These are phyloP conservation scores for Sapajus apella DNA, from an alignment of 2,113 vertebrate genomes.

Conservation along the genomic window DNA sequence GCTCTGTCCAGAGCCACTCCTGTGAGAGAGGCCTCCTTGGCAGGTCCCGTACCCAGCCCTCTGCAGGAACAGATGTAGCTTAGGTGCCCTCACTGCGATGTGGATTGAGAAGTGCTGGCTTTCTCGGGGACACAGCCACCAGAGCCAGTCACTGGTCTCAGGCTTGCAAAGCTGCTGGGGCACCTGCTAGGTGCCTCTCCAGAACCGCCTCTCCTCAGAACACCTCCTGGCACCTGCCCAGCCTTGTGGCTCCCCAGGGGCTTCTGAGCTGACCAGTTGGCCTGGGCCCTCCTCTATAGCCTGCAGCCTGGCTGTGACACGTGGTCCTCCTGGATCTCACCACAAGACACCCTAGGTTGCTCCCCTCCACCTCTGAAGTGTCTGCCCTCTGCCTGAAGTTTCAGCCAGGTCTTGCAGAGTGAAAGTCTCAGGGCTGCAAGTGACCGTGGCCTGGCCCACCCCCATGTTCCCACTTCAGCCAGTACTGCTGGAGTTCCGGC, in stretches of 20 bases:
- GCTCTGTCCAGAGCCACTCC: too few relatives aligned
- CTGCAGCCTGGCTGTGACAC: too few relatives aligned
- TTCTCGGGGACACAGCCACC: neutral
- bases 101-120: neutral
- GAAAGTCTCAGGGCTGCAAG: neutral
- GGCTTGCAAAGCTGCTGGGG: neutral
- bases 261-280: accelerated
- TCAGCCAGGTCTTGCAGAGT: neutral
- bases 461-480: neutral
- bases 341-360: neutral
- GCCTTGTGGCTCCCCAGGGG: neutral
- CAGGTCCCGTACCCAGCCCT: neutral
- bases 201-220: neutral
- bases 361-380: neutral
- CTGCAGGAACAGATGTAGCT: neutral
- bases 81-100: neutral
- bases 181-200: neutral
- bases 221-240: too few relatives aligned
- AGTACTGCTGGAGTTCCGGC: accelerated
- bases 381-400: neutral
- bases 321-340: neutral
- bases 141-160: too few relatives aligned
- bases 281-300: neutral
- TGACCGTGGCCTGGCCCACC: neutral
- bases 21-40: too few relatives aligned